These are phyloP conservation scores for Drosophila kambysellisi DNA, from an alignment of 2,888 invertebrate species.

Conservation along the genomic window DNA sequence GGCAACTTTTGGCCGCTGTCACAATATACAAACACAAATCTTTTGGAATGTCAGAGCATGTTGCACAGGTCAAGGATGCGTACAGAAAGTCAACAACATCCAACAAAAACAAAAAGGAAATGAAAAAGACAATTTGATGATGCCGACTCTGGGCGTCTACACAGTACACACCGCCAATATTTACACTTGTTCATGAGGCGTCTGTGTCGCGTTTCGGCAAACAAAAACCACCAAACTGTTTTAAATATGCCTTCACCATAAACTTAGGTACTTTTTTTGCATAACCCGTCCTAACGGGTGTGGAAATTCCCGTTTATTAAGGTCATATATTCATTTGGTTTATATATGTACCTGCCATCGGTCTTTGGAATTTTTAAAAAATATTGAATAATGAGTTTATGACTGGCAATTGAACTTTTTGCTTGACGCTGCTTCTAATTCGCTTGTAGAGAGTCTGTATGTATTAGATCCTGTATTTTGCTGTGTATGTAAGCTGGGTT, in stretches of 20 bases:
- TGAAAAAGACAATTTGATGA: conserved; percentile 53
- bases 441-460: background rate
- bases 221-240: no score
- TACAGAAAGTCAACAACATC: conserved; percentile 32
- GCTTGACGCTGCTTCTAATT: no score
- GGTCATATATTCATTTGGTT: no score
- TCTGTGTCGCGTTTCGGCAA: conserved; percentile 28
- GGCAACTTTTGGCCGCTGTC: conserved; percentile 76
- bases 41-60: conserved; percentile 62
- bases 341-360: no score
- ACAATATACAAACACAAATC: conserved; percentile 77
- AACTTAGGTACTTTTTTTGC: no score
- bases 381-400: no score
- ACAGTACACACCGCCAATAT: conserved; percentile 52
- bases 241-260: no score
- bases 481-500: background rate
- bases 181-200: conserved; percentile 56
- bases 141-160: conserved; percentile 30
- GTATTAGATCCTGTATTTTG: background rate
- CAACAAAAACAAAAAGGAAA: conserved; percentile 9
- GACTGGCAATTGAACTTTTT: no score
- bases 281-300: no score
- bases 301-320: no score
- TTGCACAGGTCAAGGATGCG: conserved; percentile 71
- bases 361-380: no score